phyloP scores from a whole-genome alignment of 2,888 invertebrate species.

The Phoenoteleia sp. region DNA sequence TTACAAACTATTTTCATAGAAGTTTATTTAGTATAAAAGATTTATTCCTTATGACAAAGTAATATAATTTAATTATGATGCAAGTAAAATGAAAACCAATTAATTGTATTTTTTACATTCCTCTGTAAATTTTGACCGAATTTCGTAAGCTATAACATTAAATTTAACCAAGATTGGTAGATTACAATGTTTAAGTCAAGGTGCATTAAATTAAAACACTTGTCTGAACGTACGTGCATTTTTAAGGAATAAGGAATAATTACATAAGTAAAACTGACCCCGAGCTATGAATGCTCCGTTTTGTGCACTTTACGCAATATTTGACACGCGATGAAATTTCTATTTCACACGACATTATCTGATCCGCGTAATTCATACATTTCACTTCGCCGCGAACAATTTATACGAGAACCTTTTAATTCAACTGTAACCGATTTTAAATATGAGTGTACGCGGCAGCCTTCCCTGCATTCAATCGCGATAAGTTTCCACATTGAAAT shows the following conservation, averaged over 20 bases:
- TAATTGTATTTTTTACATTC: too few relatives aligned
- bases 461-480: neutral
- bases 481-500: conserved; percentile 19
- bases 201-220: conserved; percentile 11
- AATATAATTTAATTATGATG: too few relatives aligned
- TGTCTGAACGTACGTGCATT: neutral
- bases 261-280: conserved; percentile 44
- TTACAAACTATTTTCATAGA: too few relatives aligned
- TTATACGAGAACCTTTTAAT: conserved; percentile 5
- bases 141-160: too few relatives aligned
- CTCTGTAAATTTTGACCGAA: too few relatives aligned
- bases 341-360: conserved; percentile 59
- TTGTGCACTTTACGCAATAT: conserved; percentile 42
- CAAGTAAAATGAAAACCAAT: too few relatives aligned
- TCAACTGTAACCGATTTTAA: neutral
- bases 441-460: neutral
- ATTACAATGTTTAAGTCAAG: too few relatives aligned
- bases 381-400: neutral
- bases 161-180: too few relatives aligned
- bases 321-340: conserved; percentile 61
- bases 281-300: conserved; percentile 28
- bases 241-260: conserved; percentile 5
- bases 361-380: conserved; percentile 30
- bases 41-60: too few relatives aligned
- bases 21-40: too few relatives aligned